These are phyloP conservation scores for Elachura formosa DNA, from an alignment of 2,113 vertebrate species.

Conservation along the genomic window DNA sequence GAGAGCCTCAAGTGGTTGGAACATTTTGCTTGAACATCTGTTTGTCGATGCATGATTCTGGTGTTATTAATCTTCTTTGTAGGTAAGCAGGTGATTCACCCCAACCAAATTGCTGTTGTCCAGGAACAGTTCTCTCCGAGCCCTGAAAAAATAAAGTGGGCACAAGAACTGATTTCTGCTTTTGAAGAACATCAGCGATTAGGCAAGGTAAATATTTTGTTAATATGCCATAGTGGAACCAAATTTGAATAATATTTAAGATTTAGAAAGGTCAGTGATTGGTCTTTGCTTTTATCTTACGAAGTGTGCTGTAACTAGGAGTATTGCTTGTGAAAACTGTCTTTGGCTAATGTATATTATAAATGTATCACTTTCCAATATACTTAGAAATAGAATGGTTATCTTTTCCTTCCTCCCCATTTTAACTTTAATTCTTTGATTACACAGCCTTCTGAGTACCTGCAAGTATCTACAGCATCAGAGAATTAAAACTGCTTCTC, in stretches of 20 bases:
- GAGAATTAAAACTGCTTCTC: conserved; percentile 18
- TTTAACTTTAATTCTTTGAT: neutral
- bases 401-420: neutral
- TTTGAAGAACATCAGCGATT: conserved; percentile 90
- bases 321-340: neutral
- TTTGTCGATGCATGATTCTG: conserved; percentile 63
- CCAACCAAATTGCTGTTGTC: conserved; percentile 88
- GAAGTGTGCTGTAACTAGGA: neutral
- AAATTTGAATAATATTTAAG: neutral
- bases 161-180: conserved; percentile 87
- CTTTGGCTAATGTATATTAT: neutral
- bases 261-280: neutral
- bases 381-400: neutral
- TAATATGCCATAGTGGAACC: neutral
- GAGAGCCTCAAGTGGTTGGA: conserved; percentile 63
- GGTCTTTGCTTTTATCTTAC: neutral
- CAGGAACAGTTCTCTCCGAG: conserved; percentile 95
- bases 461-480: neutral
- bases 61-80: conserved; percentile 69
- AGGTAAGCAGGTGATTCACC: conserved; percentile 99
- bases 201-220: conserved; percentile 86
- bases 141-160: conserved; percentile 88
- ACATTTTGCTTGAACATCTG: conserved; percentile 72
- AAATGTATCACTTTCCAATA: neutral
- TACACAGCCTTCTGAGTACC: neutral